Evolutionary conservation across 2,113 vertebrate genomes (phyloP).

Genomic region (Passer domesticus): DNA sequence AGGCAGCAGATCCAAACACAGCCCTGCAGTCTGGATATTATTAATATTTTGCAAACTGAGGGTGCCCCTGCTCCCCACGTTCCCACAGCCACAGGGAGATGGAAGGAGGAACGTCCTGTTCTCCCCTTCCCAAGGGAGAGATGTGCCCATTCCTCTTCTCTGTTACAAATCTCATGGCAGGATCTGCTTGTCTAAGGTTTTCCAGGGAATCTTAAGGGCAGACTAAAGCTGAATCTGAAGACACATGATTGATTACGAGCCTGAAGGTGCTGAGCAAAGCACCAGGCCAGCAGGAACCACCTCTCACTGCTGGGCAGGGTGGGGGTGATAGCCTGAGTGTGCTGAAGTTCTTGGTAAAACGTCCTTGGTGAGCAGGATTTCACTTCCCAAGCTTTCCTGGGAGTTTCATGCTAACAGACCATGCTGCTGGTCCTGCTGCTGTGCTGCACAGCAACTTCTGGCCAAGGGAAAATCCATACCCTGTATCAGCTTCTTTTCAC

Average conservation of each 20-base stretch:
- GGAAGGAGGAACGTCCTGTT: neutral
- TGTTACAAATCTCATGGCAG: accelerated
- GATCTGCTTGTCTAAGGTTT: neutral
- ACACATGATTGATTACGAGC: neutral
- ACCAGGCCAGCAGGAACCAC: neutral
- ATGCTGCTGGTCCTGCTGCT: neutral
- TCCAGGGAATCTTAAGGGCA: neutral
- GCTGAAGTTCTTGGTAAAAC: neutral
- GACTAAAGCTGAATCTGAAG: neutral
- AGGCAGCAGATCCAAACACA: neutral
- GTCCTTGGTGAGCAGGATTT: neutral
- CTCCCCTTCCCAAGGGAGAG: neutral
- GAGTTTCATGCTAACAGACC: neutral
- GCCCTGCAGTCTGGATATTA: neutral
- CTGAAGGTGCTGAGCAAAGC: neutral
- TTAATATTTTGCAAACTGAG: neutral
- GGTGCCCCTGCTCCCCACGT: neutral
- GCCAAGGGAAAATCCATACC: neutral
- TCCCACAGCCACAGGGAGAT: too few relatives aligned
- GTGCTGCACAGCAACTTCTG: accelerated
- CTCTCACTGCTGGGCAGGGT: neutral
- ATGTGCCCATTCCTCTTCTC: neutral
- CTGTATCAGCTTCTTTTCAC: neutral
- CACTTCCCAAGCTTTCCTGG: neutral
- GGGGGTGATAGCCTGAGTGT: neutral